Base-by-base conservation (phyloP, 2,888 invertebrate species). In the Cinara cedri region DNA sequence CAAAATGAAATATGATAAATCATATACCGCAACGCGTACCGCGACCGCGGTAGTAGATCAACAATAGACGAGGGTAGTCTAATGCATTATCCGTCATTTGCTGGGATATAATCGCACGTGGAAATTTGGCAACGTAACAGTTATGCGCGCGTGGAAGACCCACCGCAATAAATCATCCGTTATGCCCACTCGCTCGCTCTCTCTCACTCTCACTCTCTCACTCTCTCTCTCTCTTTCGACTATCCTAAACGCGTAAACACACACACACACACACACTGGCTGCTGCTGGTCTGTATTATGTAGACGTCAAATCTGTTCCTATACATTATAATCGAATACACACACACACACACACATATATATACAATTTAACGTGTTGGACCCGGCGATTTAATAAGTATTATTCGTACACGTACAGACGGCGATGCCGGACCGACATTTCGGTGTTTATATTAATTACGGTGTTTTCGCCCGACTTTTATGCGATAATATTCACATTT, bases 261-360 rank as follows among this genome's bases (percentile, higher is more conserved):
- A 44, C 4, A 51, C 21, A 14, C 63, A 13, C 21, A n/a, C 16
- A 49, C 46, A 11, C 11, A 11, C n/a, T 24, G 34, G 34, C 34
- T 34, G 26, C 6, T 34, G 1, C 9, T 8, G 6, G 8, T 10
- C 16, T 6, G 19, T 62, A 51, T 57, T 66, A 46, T 66, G 66
- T 66, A 65, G n/a, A 66, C 75, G 66, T 75, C 75, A 75, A 75
- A 66, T 66, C 54, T 55, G 42, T 66, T 66, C 19, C 55, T 66
- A 46, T 76, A 42, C 19, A 44, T 44, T n/a, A n/a, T n/a, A n/a
- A n/a, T n/a, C n/a, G n/a, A n/a, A n/a, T n/a, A n/a, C n/a, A n/a
- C n/a, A n/a, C n/a, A n/a, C n/a, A n/a, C n/a, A 44, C 10, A 44
- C 10, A 44, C 44, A 44, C 44, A 4, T 44, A 44, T 44, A 44